Percentiles rank a stretch among this genome's conserved stretches.
Conservation (phyloP, 2,797 vertebrate species). For the Pseudochirops cupreus region DNA sequence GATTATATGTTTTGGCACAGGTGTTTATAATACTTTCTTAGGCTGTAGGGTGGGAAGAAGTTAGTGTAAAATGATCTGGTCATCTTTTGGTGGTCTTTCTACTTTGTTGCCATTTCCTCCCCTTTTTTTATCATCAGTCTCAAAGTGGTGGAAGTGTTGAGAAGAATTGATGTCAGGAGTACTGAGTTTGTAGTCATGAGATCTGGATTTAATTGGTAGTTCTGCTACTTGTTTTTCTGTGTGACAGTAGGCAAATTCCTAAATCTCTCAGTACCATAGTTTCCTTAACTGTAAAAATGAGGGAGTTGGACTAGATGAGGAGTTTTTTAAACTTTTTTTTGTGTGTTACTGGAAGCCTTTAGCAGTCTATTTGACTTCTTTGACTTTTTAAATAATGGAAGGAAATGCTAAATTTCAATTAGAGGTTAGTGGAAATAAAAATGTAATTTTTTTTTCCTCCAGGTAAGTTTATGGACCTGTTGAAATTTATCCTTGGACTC, state of each 20-base stretch:
- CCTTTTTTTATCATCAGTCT: background rate
- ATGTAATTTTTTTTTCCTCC: background rate
- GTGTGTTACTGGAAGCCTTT: background rate
- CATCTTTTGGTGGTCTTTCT: background rate
- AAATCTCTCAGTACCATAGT: background rate
- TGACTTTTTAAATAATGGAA: background rate
- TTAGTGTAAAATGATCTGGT: background rate
- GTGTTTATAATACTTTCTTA: background rate
- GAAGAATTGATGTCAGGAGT: background rate
- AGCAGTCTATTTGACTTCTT: background rate
- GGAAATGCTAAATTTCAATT: background rate
- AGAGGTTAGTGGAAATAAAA: background rate
- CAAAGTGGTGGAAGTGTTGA: background rate
- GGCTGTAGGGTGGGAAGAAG: background rate
- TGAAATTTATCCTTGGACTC: background rate
- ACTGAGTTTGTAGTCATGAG: background rate
- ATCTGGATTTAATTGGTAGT: background rate
- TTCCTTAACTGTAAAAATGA: background rate
- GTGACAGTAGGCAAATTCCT: background rate
- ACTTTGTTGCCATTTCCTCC: background rate
- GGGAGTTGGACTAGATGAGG: background rate
- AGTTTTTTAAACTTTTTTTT: background rate
- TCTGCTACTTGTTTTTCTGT: background rate
- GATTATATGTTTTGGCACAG: too few relatives aligned
- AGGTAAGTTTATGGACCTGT: background rate